Evolutionary conservation across 92 coral and sea anemone genomes (phyloP), one percentile per base, ranked within the genome.

Genomic region (Palythoa caribaeorum): DNA sequence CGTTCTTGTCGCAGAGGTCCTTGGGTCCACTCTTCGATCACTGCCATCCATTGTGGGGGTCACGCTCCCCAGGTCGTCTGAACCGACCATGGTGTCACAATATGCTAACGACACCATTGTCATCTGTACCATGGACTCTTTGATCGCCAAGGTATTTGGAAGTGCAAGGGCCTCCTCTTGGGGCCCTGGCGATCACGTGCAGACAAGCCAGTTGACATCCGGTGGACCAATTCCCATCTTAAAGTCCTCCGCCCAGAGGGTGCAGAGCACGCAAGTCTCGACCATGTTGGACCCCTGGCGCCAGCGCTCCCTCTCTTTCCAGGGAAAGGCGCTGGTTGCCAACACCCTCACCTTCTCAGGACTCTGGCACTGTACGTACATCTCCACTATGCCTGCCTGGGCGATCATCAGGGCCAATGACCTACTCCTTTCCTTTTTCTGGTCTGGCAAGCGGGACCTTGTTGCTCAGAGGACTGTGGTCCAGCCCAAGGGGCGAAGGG

Each of bases 171-270:
- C 19, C 72, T n/a, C 51, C 51, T 44, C 6, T 38, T 75, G 6
- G 79, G 79, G 6, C 79, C 79, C 21, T 75, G 79, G 79, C 19
- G 9, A 16, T 50, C 7, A 13, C 79, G 79, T 6, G 3, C 79
- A 3, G 79, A 75, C 52, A 50, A 2, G 51, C 79, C 79, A 3
- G 79, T 75, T 6, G 21, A 44, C 36, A 5, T 75, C 7, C 6
- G 51, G 13, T 75, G 79, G 51, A 21, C 79, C 53, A 21, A 50
- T 4, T 17, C 72, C 37, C 28, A 14, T 57, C 65, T 57, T 13
- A 3, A 14, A 3, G 65, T 57, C 16, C 15, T 57, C 16, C 2
- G 14, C 15, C 14, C 65, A 2, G 65, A 17, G 65, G 15, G 14
- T 57, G 65, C 15, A 3, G 65, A 57, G 3, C 65, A 57, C 77